Evolutionary conservation across 2,113 vertebrate genomes (phyloP), one percentile per base, ranked within the genome.

Genomic region (Malurus alboscapulatus): DNA sequence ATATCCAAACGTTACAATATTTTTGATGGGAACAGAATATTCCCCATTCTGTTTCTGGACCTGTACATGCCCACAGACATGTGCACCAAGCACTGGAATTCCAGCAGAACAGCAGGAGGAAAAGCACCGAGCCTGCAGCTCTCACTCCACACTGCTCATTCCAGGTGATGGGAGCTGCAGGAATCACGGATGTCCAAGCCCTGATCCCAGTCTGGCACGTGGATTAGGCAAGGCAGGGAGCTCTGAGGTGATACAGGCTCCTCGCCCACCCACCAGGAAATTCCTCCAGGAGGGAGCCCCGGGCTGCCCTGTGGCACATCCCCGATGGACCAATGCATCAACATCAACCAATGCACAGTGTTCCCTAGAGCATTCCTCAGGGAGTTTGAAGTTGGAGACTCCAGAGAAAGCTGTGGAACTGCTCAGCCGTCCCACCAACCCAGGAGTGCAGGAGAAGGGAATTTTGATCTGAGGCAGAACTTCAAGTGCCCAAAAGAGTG

Each of bases 271-370:
- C 16, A 30, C 21, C 40, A 75, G n/a, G 58, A 21, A 38, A 26
- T 8, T 30, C 9, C 50, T 21, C 21, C 54, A 18, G 3, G 2
- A 69, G 29, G 32, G 17, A 47, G 51, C 45, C 44, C 44, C 1
- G 5, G 38, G 62, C 55, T 71, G 61, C 38, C 36, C 73, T 20
- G 22, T 2, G 34, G 48, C 68, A 71, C 30, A 6, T 0, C 61
- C 29, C 78, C 4, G 32, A 3, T 1, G 14, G 14, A 16, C 7
- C 48, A 17, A 6, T 0, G 9, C 29, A 34, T 61, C 8, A 20
- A 9, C 34, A 2, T 2, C 12, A 32, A 20, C 47, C 17, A 14
- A 12, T 1, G 2, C 6, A 0, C 0, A 2, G 22, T 0, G 2
- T 8, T 71, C 20, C 19, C 38, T 0, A 5, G 8, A 73, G 53